phyloP scores from a whole-genome alignment of 2,797 vertebrate species.

The Epinephelus coioides region DNA sequence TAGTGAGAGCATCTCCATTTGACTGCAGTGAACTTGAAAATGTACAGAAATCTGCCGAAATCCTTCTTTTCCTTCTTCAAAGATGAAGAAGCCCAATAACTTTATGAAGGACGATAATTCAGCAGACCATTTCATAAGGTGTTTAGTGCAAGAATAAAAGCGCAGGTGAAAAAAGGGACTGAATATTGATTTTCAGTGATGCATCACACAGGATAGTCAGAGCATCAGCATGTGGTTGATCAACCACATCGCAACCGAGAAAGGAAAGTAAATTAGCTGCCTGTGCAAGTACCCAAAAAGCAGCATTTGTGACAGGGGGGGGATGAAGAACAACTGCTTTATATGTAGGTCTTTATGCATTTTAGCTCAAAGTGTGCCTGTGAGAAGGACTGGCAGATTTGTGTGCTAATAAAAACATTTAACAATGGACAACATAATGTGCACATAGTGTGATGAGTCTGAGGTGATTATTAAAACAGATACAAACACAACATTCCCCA shows the following conservation, averaged over 20 bases:
- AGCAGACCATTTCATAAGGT: slow-evolving; percentile 36
- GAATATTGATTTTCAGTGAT: slow-evolving; percentile 65
- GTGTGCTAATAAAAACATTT: slow-evolving; percentile 42
- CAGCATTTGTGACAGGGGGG: slow-evolving; percentile 24
- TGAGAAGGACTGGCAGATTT: slow-evolving; percentile 43
- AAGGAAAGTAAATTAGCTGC: slow-evolving; percentile 55
- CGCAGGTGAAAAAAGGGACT: slow-evolving; percentile 46
- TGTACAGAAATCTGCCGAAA: slow-evolving; percentile 36
- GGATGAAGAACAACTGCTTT: slow-evolving; percentile 38
- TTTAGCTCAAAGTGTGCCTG: slow-evolving; percentile 32
- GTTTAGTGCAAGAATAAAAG: slow-evolving; percentile 48
- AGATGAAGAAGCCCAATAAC: slow-evolving; percentile 32
- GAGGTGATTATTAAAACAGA: slow-evolving; percentile 60
- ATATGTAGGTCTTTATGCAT: slow-evolving; percentile 32
- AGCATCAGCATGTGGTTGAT: slow-evolving; percentile 67
- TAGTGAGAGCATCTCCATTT: slow-evolving; percentile 32
- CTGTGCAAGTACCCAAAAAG: slow-evolving; percentile 40
- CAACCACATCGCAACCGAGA: slow-evolving; percentile 56
- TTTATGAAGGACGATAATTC: slow-evolving; percentile 45
- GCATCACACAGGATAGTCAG: slow-evolving; percentile 56
- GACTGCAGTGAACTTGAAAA: slow-evolving; percentile 57
- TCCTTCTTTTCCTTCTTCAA: slow-evolving; percentile 12
- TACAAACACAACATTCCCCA: slow-evolving; percentile 57
- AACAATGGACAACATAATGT: slow-evolving; percentile 43
- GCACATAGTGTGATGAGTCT: slow-evolving; percentile 48